Evolutionary conservation across 2,888 invertebrate species (phyloP).

Genomic region (Gasteruption jaculator): DNA sequence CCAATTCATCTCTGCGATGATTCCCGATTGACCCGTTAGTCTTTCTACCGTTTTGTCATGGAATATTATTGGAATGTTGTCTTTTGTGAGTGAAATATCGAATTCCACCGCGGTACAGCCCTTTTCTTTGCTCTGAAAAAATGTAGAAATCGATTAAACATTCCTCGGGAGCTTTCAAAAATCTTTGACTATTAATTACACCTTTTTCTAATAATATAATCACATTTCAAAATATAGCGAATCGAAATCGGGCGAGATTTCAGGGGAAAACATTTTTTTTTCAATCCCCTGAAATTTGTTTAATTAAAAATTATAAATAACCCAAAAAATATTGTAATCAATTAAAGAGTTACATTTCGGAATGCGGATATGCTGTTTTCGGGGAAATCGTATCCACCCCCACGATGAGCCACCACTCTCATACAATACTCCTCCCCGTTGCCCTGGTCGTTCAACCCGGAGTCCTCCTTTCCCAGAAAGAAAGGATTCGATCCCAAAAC

Average conservation of each 20-base stretch:
- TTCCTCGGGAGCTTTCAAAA: neutral
- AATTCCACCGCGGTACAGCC: slow-evolving; percentile 75
- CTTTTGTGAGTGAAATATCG: slow-evolving; percentile 70
- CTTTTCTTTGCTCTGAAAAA: slow-evolving; percentile 63
- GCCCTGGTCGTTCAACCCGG: slow-evolving; percentile 24
- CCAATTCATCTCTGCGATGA: slow-evolving; percentile 60
- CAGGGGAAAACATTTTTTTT: no score
- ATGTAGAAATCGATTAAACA: slow-evolving; percentile 4
- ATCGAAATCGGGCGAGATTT: no score
- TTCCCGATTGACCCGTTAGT: slow-evolving; percentile 57
- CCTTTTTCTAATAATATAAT: neutral
- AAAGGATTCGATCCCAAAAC: slow-evolving; percentile 43
- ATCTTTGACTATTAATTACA: no score
- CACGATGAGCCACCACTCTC: slow-evolving; percentile 70
- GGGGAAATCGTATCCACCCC: slow-evolving; percentile 72
- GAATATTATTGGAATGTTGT: slow-evolving; percentile 70
- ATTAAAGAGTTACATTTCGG: slow-evolving; percentile 57
- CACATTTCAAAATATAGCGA: no score
- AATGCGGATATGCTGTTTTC: slow-evolving; percentile 76
- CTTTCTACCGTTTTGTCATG: slow-evolving; percentile 72
- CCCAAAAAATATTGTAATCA: neutral
- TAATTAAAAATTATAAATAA: neutral
- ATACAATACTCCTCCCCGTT: slow-evolving; percentile 47
- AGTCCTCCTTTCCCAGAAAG: slow-evolving; percentile 26
- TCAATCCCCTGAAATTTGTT: no score